Base-by-base conservation (phyloP, 2,113 vertebrate species). In the Oryzias woworae region DNA sequence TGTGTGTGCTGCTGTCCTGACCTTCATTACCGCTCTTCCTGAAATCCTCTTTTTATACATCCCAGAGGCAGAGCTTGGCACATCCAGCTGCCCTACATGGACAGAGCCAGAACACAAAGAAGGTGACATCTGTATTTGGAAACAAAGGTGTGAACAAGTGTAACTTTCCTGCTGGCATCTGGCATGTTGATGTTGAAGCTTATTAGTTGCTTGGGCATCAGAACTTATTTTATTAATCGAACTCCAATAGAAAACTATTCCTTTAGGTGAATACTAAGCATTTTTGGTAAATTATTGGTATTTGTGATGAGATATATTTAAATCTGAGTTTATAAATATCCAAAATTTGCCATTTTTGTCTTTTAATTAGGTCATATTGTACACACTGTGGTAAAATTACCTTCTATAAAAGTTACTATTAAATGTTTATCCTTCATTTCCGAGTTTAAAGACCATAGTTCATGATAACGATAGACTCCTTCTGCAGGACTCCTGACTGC, bases 1-100 rank as follows among this genome's bases (percentile, higher is more conserved):
- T 78, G 69, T 24, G 71, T 64, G 41, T 56, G 53, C 36, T 51
- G 45, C 50, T 26, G 61, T 68, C 28, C 31, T 12, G 36, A 12
- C 36, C 36, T 36, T 28, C 26, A 28, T 57, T 13, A 1, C 31
- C 53, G 46, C 51, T 28, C 36, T 47, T 50, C 41, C 53, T 46
- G 61, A 49, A 53, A 28, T 49, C 44, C 71, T 69, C 61, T 71
- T 87, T 85, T 78, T 88, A 90, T 80, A 54, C 51, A 80, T 62
- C 68, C 50, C 49, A 58, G 56, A 74, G 77, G 81, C 66, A 65
- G 69, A 42, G 53, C 66, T 17, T 28, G 1, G 4, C 13, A 22
- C 56, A 28, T 8, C 10, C 26, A 44, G 28, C 8, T 28, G 0
- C 56, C 77, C 41, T 62, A 74, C 28, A 54, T 71, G 73, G 63